Evolutionary conservation across 2,888 invertebrate genomes (phyloP).

Genomic region (Capitulum mitella): DNA sequence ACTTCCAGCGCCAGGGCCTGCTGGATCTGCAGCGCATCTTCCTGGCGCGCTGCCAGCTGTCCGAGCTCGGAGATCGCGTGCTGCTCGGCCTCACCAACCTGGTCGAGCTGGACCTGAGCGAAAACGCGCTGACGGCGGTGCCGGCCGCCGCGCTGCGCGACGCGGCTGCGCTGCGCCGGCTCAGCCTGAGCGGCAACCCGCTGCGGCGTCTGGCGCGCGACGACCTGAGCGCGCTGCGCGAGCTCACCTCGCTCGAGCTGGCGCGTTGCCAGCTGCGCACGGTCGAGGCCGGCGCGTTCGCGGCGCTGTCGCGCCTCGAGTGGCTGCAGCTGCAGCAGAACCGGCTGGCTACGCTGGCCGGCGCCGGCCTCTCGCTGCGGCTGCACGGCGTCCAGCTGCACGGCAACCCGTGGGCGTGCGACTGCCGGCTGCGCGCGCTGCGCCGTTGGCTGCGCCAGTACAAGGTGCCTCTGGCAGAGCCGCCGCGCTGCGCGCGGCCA

Average conservation of each 20-base stretch:
- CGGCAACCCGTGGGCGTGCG: slow-evolving; percentile 77
- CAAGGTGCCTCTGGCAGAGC: slow-evolving; percentile 37
- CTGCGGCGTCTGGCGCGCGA: slow-evolving; percentile 61
- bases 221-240: slow-evolving; percentile 50
- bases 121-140: slow-evolving; percentile 70
- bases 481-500: slow-evolving; percentile 39
- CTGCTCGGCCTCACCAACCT: slow-evolving; percentile 80
- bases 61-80: slow-evolving; percentile 74
- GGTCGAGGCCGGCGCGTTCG: slow-evolving; percentile 63
- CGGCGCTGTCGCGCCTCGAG: slow-evolving; percentile 64
- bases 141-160: slow-evolving; percentile 71
- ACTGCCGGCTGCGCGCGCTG: slow-evolving; percentile 63
- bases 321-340: slow-evolving; percentile 72
- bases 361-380: slow-evolving; percentile 61
- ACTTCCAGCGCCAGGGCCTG: slow-evolving; percentile 70
- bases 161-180: slow-evolving; percentile 69
- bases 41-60: slow-evolving; percentile 72
- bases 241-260: slow-evolving; percentile 63
- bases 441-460: slow-evolving; percentile 38
- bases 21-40: slow-evolving; percentile 80
- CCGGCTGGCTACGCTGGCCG: slow-evolving; percentile 57
- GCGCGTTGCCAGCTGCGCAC: slow-evolving; percentile 61
- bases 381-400: slow-evolving; percentile 67
- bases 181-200: slow-evolving; percentile 68
- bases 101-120: slow-evolving; percentile 79